Evolutionary conservation across 2,113 vertebrate species (phyloP), one percentile per base, ranked within the genome.

Genomic region (Calyptomena viridis): DNA sequence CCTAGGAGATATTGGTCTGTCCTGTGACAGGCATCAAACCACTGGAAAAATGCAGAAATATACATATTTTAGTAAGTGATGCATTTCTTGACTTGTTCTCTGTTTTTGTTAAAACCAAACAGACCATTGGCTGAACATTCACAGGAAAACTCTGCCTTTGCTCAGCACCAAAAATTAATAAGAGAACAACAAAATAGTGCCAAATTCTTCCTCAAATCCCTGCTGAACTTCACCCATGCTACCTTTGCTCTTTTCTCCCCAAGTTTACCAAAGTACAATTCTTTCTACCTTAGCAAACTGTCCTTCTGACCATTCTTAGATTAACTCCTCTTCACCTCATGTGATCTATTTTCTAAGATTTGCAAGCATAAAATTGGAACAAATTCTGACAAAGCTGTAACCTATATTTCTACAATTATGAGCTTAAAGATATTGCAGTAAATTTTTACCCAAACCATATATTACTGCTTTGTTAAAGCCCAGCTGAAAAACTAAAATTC

Each of bases 401-500:
- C 37, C 40, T 67, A 4, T 35, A 72, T 83, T 95, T 75, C 53
- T 86, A 39, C 42, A 46, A 56, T 79, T 47, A 66, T 21, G 58
- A 58, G 31, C 9, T 21, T 63, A 16, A 69, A 53, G 8, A 42
- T 44, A 77, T 6, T 66, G 19, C 25, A 69, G 30, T 14, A 31
- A 68, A 35, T 68, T 82, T 87, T 75, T 79, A 39, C 56, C 35
- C 37, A 35, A 68, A 67, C 0, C 4, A 67, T 73, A 40, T 22
- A 55, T n/a, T 69, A 23, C 5, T 67, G 12, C 33, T 44, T 81
- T 66, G 5, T 69, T 81, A 58, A 83, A 92, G 7, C 14, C 62
- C 49, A 66, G n/a, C 3, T 81, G 73, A 78, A 87, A 93, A 94
- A 84, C 31, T 77, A 82, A 85, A 91, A 93, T 82, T 68, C 74